Percentiles rank a stretch among this genome's conserved stretches.
Evolutionary conservation across 2,888 invertebrate species (phyloP).

Genomic region (Venustoraphidia nigricollis): DNA sequence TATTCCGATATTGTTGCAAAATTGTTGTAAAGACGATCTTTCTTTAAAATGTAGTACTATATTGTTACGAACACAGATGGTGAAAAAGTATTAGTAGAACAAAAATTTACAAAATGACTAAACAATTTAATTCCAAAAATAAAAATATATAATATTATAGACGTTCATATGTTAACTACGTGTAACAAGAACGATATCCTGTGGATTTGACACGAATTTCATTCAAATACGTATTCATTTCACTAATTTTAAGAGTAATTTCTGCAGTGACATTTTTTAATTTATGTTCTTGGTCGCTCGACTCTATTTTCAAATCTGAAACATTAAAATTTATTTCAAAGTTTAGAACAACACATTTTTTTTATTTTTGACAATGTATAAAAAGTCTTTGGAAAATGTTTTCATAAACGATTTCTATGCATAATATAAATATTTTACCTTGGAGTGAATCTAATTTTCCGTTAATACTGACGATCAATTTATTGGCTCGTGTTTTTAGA

Average conservation of each 20-base stretch:
- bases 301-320: conserved; percentile 41
- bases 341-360: too few species aligned
- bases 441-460: conserved; percentile 1
- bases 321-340: conserved; percentile 11
- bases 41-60: too few species aligned
- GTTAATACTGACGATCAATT: conserved; percentile 40
- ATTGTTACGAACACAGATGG: too few species aligned
- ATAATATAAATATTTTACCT: background rate
- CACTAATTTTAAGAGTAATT: conserved; percentile 41
- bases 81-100: too few species aligned
- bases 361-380: too few species aligned
- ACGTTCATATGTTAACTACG: too few species aligned
- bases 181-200: conserved; percentile 41
- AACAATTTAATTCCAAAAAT: too few species aligned
- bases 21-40: too few species aligned
- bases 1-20: too few species aligned
- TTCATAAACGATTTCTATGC: background rate
- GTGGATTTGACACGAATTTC: conserved; percentile 44
- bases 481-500: conserved; percentile 64
- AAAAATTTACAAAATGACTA: too few species aligned
- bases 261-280: conserved; percentile 39
- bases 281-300: conserved; percentile 39
- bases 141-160: too few species aligned
- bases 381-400: background rate
- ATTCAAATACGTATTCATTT: conserved; percentile 44